Percentiles rank a stretch among this genome's conserved stretches.
Evolutionary conservation across 2,888 invertebrate genomes (phyloP).

Genomic region (Pecten maximus): DNA sequence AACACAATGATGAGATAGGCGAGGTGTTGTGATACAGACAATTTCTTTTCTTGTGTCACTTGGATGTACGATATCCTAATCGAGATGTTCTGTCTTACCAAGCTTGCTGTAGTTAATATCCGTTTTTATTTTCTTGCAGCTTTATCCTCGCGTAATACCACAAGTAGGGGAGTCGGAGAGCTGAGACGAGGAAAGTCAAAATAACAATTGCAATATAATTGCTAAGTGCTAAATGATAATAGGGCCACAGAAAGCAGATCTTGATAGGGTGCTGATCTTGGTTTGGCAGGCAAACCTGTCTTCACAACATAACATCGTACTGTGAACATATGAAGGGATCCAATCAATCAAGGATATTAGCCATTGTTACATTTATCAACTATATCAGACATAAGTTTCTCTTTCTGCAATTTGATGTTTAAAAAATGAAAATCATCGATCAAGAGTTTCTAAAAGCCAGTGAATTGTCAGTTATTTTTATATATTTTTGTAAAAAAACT

Average conservation of each 20-base stretch:
- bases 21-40: no score
- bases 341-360: background rate
- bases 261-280: background rate
- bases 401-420: no score
- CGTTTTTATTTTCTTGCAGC: constrained; percentile 60
- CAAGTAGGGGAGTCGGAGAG: constrained; percentile 52
- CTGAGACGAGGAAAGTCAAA: constrained; percentile 23
- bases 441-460: no score
- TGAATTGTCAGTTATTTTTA: no score
- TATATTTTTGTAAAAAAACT: no score
- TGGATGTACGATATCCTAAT: no score
- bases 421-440: no score
- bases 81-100: no score
- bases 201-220: background rate
- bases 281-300: background rate
- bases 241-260: background rate
- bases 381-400: background rate
- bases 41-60: no score
- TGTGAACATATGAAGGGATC: background rate
- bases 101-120: background rate
- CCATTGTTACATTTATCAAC: background rate
- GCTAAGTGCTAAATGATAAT: constrained; percentile 31
- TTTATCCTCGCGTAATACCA: constrained; percentile 67
- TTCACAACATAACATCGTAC: background rate
- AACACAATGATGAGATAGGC: no score